Percentiles rank a stretch among this genome's conserved stretches.
These are phyloP conservation scores for Epirrhoe tristata DNA, from an alignment of 2,888 invertebrate genomes.

Conservation along the genomic window DNA sequence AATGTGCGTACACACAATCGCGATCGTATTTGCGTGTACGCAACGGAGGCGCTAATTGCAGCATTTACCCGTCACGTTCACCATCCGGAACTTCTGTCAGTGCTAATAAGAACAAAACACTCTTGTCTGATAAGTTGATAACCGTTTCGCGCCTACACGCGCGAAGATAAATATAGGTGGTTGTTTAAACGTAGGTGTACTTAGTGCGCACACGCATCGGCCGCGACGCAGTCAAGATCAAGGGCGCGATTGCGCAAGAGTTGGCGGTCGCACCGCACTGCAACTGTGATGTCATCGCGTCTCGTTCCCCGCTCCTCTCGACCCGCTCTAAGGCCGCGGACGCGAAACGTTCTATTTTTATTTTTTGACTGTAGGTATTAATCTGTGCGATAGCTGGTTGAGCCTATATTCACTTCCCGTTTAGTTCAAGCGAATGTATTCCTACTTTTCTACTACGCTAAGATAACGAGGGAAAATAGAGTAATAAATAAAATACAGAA, in stretches of 20 bases:
- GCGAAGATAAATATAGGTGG: constrained; percentile 78
- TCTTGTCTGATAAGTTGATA: constrained; percentile 58
- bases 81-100: constrained; percentile 61
- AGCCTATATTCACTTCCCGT: constrained; percentile 37
- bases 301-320: constrained; percentile 60
- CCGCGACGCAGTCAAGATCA: constrained; percentile 86
- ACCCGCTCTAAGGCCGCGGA: constrained; percentile 69
- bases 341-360: constrained; percentile 78
- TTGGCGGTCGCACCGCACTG: constrained; percentile 81
- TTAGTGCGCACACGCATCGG: constrained; percentile 73
- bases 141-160: constrained; percentile 76
- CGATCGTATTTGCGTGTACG: constrained; percentile 42
- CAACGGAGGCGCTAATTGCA: constrained; percentile 55
- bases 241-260: constrained; percentile 85
- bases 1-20: constrained; percentile 7
- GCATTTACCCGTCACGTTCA: constrained; percentile 55
- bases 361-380: constrained; percentile 48
- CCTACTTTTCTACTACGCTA: not conserved
- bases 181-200: constrained; percentile 65
- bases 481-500: too few species aligned
- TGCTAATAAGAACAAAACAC: constrained; percentile 67
- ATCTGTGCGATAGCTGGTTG: constrained; percentile 13
- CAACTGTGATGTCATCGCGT: constrained; percentile 83
- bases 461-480: too few species aligned
- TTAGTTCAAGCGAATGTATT: constrained; percentile 9